These are phyloP conservation scores for Brachycybe producta DNA, from an alignment of 2,888 invertebrate genomes.

Conservation along the genomic window DNA sequence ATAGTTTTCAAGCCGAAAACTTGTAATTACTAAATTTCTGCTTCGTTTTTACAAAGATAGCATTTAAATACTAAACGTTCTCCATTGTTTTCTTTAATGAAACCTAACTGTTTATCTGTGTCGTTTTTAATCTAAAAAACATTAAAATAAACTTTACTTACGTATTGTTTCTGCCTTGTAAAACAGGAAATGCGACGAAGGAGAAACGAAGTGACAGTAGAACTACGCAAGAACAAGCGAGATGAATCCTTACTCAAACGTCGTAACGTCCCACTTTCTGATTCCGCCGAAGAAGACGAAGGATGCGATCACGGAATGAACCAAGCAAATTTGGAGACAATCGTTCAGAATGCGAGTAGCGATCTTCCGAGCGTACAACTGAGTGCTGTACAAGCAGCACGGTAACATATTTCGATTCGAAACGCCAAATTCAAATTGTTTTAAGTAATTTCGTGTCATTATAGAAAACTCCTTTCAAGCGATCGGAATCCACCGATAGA, in stretches of 20 bases:
- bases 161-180: too few species aligned
- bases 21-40: too few species aligned
- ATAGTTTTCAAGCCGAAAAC: too few species aligned
- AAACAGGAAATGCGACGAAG: conserved; percentile 97
- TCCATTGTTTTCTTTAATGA: too few species aligned
- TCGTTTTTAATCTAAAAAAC: too few species aligned
- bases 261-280: conserved; percentile 81
- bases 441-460: not conserved
- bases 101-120: too few species aligned
- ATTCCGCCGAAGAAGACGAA: conserved; percentile 50
- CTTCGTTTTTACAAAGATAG: too few species aligned
- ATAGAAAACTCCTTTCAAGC: conserved; percentile 79
- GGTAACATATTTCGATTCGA: conserved; percentile 25
- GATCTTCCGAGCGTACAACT: conserved; percentile 64
- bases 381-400: conserved; percentile 82
- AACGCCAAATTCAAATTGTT: not conserved
- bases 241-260: conserved; percentile 93
- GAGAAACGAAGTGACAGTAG: conserved; percentile 90
- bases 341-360: conserved; percentile 76
- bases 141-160: too few species aligned
- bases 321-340: conserved; percentile 46
- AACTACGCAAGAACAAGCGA: conserved; percentile 92
- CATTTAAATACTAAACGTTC: too few species aligned
- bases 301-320: conserved; percentile 21
- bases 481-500: conserved; percentile 98